These are phyloP conservation scores for Thermophis baileyi DNA, from an alignment of 2,113 vertebrate genomes.

Conservation along the genomic window DNA sequence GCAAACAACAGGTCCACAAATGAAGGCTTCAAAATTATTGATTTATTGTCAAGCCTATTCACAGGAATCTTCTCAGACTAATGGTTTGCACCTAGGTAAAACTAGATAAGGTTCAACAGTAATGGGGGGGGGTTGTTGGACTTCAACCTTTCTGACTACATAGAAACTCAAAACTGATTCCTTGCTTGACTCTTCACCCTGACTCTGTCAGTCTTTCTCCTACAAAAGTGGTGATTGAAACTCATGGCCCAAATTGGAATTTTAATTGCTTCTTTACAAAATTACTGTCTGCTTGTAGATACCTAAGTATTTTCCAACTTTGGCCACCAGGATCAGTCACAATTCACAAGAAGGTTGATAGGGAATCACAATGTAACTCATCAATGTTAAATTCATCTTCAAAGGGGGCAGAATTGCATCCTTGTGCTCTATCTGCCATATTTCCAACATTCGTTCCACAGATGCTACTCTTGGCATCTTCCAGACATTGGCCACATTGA, in stretches of 20 bases:
- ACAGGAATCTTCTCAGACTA: no score
- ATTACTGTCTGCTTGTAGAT: not conserved
- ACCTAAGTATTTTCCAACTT: not conserved
- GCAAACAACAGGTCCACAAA: no score
- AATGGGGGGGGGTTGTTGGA: no score
- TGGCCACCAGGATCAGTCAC: not conserved
- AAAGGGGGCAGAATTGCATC: not conserved
- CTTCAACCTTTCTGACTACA: no score
- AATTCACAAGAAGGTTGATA: not conserved
- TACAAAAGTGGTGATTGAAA: not conserved
- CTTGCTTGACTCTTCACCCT: no score
- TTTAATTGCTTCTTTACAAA: not conserved
- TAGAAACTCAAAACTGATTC: no score
- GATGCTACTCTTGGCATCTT: not conserved
- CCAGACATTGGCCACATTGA: not conserved
- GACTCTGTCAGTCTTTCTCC: not conserved
- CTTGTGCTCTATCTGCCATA: not conserved
- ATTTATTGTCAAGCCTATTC: no score
- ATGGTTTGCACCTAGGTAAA: no score
- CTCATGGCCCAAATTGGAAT: not conserved
- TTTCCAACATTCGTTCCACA: not conserved
- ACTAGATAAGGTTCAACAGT: no score
- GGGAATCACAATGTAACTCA: not conserved
- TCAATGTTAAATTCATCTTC: not conserved
- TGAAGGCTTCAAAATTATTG: no score